These are phyloP conservation scores for Ctenopoma multispine DNA, from an alignment of 2,797 vertebrate species.

Conservation along the genomic window DNA sequence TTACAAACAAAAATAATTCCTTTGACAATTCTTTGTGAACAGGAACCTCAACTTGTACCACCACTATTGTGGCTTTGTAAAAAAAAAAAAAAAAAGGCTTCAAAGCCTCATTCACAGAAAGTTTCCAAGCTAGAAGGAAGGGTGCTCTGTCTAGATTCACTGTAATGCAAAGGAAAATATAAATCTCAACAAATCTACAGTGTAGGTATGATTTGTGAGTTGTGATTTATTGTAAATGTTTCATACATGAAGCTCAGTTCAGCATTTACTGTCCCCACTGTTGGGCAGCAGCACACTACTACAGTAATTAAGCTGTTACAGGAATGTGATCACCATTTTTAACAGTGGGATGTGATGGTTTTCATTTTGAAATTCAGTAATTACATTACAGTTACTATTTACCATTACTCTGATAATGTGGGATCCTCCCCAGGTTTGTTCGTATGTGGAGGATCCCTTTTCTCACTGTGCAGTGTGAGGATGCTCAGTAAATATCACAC, in stretches of 20 bases:
- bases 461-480: too few relatives aligned
- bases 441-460: too few relatives aligned
- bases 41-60: too few relatives aligned
- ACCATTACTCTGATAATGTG: too few relatives aligned
- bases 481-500: background rate
- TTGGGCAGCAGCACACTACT: background rate
- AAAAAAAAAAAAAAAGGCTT: slow-evolving; percentile 14
- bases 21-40: too few relatives aligned
- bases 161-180: slow-evolving; percentile 12
- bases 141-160: slow-evolving; percentile 11
- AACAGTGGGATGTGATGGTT: too few relatives aligned
- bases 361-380: too few relatives aligned
- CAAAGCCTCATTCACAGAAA: slow-evolving; percentile 49
- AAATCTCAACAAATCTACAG: background rate
- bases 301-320: background rate
- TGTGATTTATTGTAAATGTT: background rate
- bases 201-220: background rate
- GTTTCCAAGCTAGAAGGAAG: slow-evolving; percentile 32
- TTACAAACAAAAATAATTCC: too few relatives aligned
- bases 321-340: background rate
- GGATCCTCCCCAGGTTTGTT: too few relatives aligned
- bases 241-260: background rate
- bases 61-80: too few relatives aligned
- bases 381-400: too few relatives aligned
- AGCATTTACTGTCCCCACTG: too few relatives aligned